Base-by-base conservation (phyloP, 2,797 vertebrate genomes). In the Adelosebastes latens region DNA sequence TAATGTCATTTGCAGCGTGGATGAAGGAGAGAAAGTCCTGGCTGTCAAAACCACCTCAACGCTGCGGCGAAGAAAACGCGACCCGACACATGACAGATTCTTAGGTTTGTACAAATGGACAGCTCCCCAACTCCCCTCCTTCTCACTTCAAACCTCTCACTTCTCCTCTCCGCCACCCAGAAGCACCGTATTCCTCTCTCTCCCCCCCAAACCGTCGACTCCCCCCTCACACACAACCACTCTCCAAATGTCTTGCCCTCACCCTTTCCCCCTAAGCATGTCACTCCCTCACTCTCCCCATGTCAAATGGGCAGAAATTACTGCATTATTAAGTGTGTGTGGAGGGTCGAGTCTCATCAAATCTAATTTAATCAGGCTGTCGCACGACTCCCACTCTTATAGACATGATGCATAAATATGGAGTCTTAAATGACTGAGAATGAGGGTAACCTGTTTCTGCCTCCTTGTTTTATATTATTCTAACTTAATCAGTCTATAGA, bases 11-110 rank as follows among this genome's bases (percentile, higher is more conserved):
- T 98, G 95, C 95, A 91, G 95, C 95, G 93, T 92, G 95, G 95
- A 97, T 90, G 97, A 97, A 96, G 93, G 95, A 89, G 94, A 93
- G 89, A 93, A 94, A 94, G 94, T 97, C 96, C 95, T 95, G 94
- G 95, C 97, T 98, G 98, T 99, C 98, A 96, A 94, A 93, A 94
- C 91, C 94, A 88, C 95, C 96, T 97, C 94, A 93, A 73, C 93
- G 31, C 77, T 89, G 91, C 92, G 83, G 91, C 91, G 94, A 89
- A 69, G 96, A 95, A 96, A 98, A 99, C 96, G 86, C 95, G 91
- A 95, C 92, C 90, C 94, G 98, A 99, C 98, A 98, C 96, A 96
- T 98, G 97, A 99, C 97, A 96, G 97, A 99, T 98, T 97, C 96
- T 96, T 96, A 94, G 95, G 95, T 97, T 98, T 98, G 97, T 98